phyloP scores from a whole-genome alignment of 2,797 vertebrate genomes.

The Buphagus erythrorhynchus region DNA sequence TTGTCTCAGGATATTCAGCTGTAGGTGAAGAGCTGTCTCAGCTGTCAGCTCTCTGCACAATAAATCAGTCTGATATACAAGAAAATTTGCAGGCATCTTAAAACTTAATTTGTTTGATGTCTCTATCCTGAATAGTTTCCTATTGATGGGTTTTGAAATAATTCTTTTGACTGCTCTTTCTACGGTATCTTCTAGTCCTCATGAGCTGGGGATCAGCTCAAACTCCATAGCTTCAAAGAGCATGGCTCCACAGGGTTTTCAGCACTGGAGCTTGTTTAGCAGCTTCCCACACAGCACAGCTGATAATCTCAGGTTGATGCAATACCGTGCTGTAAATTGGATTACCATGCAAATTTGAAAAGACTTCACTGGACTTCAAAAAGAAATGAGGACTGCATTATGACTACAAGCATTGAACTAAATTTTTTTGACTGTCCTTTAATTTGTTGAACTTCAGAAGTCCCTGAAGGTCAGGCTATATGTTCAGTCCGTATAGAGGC shows the following conservation, averaged over 20 bases:
- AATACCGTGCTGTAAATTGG: not conserved
- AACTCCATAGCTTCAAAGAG: not conserved
- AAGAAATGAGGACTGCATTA: not conserved
- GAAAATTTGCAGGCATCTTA: not conserved
- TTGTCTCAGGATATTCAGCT: not conserved
- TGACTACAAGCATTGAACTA: not conserved
- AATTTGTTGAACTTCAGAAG: not conserved
- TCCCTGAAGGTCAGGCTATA: not conserved
- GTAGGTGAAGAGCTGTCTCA: not conserved
- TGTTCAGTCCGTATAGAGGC: not conserved
- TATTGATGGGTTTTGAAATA: not conserved
- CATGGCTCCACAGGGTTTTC: accelerated
- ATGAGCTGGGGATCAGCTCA: accelerated
- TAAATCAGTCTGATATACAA: not conserved
- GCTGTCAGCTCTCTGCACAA: not conserved
- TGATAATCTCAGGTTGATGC: not conserved
- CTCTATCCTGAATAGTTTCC: not conserved
- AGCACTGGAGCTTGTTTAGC: not conserved
- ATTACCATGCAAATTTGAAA: not conserved
- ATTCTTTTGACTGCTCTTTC: not conserved
- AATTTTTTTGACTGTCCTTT: not conserved
- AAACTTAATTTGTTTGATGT: not conserved
- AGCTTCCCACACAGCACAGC: not conserved
- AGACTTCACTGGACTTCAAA: not conserved
- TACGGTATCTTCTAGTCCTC: not conserved